A percentile compares a stretch with the other conserved stretches of the same genome.
phyloP scores from a whole-genome alignment of 2,797 vertebrate genomes.

The Pseudochirops corinnae region DNA sequence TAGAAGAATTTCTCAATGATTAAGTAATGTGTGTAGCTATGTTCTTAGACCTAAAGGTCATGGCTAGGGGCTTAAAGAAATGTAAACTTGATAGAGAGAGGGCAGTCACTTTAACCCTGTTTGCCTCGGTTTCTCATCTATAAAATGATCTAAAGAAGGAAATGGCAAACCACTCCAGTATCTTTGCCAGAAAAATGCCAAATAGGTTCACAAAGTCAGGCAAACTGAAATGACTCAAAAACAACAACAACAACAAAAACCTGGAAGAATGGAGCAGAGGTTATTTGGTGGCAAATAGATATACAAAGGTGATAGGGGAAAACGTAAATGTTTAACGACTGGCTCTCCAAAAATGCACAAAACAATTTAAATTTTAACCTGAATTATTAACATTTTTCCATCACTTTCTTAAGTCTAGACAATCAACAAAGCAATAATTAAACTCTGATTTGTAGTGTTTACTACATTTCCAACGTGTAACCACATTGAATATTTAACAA shows the following conservation, averaged over 20 bases:
- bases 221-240: neutral
- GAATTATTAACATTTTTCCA: neutral
- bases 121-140: neutral
- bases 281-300: neutral
- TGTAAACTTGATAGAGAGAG: neutral
- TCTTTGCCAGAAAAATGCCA: neutral
- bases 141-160: neutral
- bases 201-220: neutral
- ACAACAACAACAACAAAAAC: neutral
- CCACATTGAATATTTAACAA: neutral
- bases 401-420: neutral
- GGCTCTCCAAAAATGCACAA: neutral
- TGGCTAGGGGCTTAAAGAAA: neutral
- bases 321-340: neutral
- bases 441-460: neutral
- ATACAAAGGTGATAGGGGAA: neutral
- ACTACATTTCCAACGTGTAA: neutral
- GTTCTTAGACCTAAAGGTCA: neutral
- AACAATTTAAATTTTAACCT: neutral
- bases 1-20: neutral
- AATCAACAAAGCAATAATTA: neutral
- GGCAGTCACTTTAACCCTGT: neutral
- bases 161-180: neutral
- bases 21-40: neutral
- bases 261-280: neutral